Evolutionary conservation across 2,888 invertebrate genomes (phyloP).

Genomic region (Achlya flavicornis): DNA sequence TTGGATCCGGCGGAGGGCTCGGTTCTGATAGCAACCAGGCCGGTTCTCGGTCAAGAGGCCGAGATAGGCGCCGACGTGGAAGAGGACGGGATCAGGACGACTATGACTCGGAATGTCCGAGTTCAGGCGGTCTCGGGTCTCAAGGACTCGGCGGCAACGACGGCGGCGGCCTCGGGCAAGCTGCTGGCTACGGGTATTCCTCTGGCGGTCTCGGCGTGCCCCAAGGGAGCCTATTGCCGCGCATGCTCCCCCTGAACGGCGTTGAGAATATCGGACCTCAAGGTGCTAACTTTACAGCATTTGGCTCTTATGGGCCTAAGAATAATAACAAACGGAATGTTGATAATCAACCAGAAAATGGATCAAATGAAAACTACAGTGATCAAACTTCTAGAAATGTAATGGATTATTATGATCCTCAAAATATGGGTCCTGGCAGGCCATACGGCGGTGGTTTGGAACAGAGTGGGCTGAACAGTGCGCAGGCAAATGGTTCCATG

Average conservation of each 20-base stretch:
- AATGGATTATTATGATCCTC: constrained; percentile 61
- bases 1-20: constrained; percentile 45
- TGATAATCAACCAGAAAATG: constrained; percentile 41
- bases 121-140: constrained; percentile 59
- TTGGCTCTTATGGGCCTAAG: constrained; percentile 72
- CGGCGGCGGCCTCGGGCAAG: constrained; percentile 58
- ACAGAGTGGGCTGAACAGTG: constrained; percentile 56
- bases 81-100: constrained; percentile 71
- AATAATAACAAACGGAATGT: constrained; percentile 36
- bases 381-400: constrained; percentile 46
- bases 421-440: constrained; percentile 69
- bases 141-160: constrained; percentile 49
- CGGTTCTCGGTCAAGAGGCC: constrained; percentile 57
- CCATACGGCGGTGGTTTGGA: constrained; percentile 57
- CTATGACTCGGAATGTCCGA: constrained; percentile 51
- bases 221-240: constrained; percentile 77
- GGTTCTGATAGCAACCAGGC: constrained; percentile 26
- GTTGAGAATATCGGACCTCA: constrained; percentile 60
- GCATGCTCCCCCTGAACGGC: constrained; percentile 70
- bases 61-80: constrained; percentile 73
- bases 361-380: constrained; percentile 48
- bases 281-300: constrained; percentile 76
- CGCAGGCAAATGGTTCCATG: constrained; percentile 77
- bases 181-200: constrained; percentile 49
- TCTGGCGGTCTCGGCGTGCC: constrained; percentile 77